Evolutionary conservation across 30 jellyfish, hydroid and myxozoan genomes (phyloP), one percentile per base, ranked within the genome.

Genomic region (Chrysaora quinquecirrha): DNA sequence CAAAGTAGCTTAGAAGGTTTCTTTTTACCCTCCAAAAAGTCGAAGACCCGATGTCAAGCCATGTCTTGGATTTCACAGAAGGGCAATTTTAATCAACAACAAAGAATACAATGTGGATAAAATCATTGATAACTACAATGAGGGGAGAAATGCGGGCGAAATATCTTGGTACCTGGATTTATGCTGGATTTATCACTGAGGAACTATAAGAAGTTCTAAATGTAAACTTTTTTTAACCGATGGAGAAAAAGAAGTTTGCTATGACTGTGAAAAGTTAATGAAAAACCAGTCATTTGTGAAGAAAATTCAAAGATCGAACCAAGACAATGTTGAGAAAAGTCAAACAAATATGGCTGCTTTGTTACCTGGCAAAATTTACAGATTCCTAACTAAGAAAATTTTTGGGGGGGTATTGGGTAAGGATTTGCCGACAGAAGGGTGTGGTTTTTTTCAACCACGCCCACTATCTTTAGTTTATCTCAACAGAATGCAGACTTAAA

Each of bases 41-140:
- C 78, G 22, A 65, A 65, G 30, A 65, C 50, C 19, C 78, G 30
- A 65, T 30, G 78, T 22, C 78, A 22, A 65, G 78, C 78, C 78
- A 52, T 65, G 78, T 16, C 54, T 65, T 2, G 78, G 78, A 1
- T 30, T 65, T 52, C 27, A 65, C 22, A 65, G 34, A n/a, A 65
- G 30, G 34, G 30, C 50, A 3, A 30, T 65, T 30, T 52, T 22
- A 65, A 65, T 65, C 7, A 52, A 32, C 11, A 52, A 21, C 18
- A 65, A 65, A 65, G 30, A 52, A 22, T 65, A 65, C 22, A 28
- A 65, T 22, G 52, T 65, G 1, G 54, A 65, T 6, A 27, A 30
- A 48, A 20, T 65, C 0, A 30, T 52, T 16, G 47, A 65, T 22
- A 65, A 48, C 54, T 65, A 65, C 78, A 27, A 65, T 30, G 54